Conservation (phyloP, 2,113 vertebrate species). For the Elachura formosa region DNA sequence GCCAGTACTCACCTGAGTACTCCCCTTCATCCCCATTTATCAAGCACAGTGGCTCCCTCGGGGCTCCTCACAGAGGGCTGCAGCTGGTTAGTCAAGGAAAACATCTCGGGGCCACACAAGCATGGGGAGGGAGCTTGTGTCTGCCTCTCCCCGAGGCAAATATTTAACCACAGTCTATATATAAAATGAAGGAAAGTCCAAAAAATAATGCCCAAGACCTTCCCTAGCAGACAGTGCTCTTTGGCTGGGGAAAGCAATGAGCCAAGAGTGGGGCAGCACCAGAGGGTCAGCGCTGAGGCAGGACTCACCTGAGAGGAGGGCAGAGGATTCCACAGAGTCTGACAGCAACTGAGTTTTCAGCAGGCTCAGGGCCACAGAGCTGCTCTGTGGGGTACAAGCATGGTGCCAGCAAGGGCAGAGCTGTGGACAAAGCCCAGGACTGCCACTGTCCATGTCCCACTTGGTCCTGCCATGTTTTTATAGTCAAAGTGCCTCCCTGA, state of each 20-base stretch:
- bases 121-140: neutral
- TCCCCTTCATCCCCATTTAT: neutral
- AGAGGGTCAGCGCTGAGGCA: neutral
- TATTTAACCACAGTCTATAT: neutral
- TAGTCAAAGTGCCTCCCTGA: neutral
- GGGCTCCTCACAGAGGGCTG: neutral
- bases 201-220: neutral
- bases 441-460: neutral
- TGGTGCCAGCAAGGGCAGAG: neutral
- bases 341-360: neutral
- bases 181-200: neutral
- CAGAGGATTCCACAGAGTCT: neutral
- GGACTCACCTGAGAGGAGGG: rapidly evolving
- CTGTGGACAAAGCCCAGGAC: neutral
- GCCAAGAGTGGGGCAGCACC: neutral
- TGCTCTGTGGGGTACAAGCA: neutral
- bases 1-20: neutral
- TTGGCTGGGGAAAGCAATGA: neutral
- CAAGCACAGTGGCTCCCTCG: neutral
- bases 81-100: neutral
- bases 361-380: neutral
- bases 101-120: neutral
- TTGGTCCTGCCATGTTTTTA: neutral
- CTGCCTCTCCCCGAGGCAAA: neutral
- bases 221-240: neutral